A percentile compares a stretch with the other conserved stretches of the same genome.
These are phyloP conservation scores for Hylaeus volcanicus DNA, from an alignment of 1,140 invertebrate species.

Conservation along the genomic window DNA sequence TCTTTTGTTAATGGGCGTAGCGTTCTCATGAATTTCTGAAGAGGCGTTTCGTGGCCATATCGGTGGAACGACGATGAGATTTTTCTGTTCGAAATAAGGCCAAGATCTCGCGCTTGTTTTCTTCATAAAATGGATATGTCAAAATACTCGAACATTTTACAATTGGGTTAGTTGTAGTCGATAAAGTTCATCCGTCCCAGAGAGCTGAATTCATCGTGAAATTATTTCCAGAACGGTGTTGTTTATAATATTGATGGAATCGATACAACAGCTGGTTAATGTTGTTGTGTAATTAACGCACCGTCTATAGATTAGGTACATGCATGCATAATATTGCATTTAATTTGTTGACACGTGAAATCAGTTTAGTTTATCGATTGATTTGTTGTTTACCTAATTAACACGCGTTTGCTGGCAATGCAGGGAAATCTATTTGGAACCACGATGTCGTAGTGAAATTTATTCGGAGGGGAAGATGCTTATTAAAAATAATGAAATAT, in stretches of 20 bases:
- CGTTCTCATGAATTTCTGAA: neutral
- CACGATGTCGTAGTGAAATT: too few relatives aligned
- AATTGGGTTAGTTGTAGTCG: too few relatives aligned
- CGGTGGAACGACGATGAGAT: too few relatives aligned
- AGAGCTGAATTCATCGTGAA: neutral
- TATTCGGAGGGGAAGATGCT: too few relatives aligned
- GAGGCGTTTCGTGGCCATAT: neutral
- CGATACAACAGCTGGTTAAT: neutral
- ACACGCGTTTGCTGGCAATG: too few relatives aligned
- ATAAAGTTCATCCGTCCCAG: too few relatives aligned
- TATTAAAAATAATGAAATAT: too few relatives aligned
- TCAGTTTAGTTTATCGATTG: neutral
- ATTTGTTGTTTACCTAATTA: constrained; percentile 2
- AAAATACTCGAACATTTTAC: too few relatives aligned
- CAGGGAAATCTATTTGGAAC: too few relatives aligned
- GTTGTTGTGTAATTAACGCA: neutral
- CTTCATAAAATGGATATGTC: too few relatives aligned
- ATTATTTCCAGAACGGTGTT: neutral
- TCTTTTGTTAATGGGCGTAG: constrained; percentile 18
- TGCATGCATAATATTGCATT: neutral
- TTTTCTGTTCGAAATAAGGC: too few relatives aligned
- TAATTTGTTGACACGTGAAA: neutral
- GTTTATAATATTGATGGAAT: neutral
- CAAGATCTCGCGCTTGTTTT: too few relatives aligned
- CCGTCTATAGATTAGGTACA: constrained; percentile 1